phyloP scores from a whole-genome alignment of 2,888 invertebrate genomes.

The Ametastegia equiseti region DNA sequence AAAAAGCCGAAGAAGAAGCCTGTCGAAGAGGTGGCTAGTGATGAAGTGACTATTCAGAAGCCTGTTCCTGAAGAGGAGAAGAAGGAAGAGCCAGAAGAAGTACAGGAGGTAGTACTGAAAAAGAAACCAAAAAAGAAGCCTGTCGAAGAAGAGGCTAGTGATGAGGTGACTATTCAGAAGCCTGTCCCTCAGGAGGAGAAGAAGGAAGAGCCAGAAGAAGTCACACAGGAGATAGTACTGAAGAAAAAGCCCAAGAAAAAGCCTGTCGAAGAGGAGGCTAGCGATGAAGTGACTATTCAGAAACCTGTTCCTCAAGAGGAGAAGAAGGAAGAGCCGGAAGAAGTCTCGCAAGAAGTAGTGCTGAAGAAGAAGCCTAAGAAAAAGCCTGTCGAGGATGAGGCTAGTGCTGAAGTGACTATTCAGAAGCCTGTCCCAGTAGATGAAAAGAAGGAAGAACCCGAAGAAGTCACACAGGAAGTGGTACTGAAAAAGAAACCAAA shows the following conservation, averaged over 20 bases:
- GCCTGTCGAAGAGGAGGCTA: constrained; percentile 71
- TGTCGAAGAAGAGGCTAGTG: constrained; percentile 63
- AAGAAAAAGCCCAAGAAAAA: constrained; percentile 64
- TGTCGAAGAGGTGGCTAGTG: constrained; percentile 65
- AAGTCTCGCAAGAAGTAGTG: constrained; percentile 59
- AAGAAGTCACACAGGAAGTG: constrained; percentile 59
- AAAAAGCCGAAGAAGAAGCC: constrained; percentile 60
- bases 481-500: constrained; percentile 63
- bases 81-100: constrained; percentile 53
- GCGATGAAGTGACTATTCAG: constrained; percentile 73
- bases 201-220: constrained; percentile 61
- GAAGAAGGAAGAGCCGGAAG: constrained; percentile 62
- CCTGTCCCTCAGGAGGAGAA: constrained; percentile 51
- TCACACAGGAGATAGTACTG: constrained; percentile 61
- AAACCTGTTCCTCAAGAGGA: constrained; percentile 65
- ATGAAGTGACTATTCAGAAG: constrained; percentile 69
- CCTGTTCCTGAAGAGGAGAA: constrained; percentile 57
- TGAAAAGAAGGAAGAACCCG: constrained; percentile 55
- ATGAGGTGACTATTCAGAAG: constrained; percentile 63
- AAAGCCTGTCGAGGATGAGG: constrained; percentile 63
- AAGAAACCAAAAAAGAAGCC: constrained; percentile 75
- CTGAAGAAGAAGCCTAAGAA: constrained; percentile 64
- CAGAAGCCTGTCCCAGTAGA: constrained; percentile 58
- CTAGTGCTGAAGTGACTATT: constrained; percentile 62
- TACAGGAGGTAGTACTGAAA: constrained; percentile 75